Conservation (phyloP, 2,888 invertebrate genomes). For the Macroteleia sp. region DNA sequence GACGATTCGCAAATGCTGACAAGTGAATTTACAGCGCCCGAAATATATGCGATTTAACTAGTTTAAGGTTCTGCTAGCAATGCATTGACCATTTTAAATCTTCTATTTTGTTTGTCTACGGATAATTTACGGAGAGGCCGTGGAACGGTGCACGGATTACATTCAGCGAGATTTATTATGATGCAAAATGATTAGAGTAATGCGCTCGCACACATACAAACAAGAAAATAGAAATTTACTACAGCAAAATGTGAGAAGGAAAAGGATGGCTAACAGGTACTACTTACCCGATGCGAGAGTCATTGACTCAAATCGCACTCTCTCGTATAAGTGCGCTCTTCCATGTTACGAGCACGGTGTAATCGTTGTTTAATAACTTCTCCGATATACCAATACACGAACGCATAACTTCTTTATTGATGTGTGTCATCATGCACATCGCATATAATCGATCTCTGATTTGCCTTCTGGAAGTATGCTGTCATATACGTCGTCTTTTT, state of each 20-base stretch:
- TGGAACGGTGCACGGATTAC: background rate
- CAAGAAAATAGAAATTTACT: conserved; percentile 19
- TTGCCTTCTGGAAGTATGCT: no score
- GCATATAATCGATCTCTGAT: conserved; percentile 45
- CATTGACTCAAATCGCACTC: conserved; percentile 77
- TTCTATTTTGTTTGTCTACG: background rate
- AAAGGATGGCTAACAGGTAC: conserved; percentile 70
- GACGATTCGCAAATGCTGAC: conserved; percentile 7
- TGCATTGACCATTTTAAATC: conserved; percentile 6
- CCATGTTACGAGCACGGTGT: conserved; percentile 65
- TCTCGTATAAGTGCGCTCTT: conserved; percentile 52
- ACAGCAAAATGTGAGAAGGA: conserved; percentile 30
- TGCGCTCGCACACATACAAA: background rate
- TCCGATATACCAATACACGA: conserved; percentile 60
- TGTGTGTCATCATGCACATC: conserved; percentile 43
- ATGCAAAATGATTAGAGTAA: conserved; percentile 19
- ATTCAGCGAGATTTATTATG: conserved; percentile 9
- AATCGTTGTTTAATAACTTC: conserved; percentile 72
- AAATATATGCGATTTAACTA: background rate
- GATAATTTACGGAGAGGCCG: background rate
- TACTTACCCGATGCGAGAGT: conserved; percentile 73
- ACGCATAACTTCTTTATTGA: conserved; percentile 43
- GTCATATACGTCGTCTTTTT: no score
- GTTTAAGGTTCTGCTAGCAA: no score
- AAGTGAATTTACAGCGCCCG: background rate